Conservation (phyloP, 2,113 vertebrate genomes). For the Anhinga rufa region DNA sequence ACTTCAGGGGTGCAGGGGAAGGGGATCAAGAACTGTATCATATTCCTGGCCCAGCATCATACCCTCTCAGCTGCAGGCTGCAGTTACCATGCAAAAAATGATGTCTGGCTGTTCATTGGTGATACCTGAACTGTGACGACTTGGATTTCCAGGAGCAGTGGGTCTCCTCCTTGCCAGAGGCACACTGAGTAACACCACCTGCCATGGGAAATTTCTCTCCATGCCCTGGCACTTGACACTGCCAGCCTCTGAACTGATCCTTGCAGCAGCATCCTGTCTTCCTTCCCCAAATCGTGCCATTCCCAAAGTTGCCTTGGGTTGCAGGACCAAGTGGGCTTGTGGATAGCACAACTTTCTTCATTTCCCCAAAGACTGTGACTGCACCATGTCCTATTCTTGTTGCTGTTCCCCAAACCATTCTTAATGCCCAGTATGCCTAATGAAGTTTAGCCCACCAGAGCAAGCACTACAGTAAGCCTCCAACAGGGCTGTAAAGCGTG, state of each 20-base stretch:
- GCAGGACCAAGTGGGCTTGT: background rate
- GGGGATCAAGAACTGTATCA: background rate
- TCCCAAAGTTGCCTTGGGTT: background rate
- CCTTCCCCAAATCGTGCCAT: background rate
- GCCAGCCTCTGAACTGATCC: background rate
- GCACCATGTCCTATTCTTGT: background rate
- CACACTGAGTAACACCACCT: constrained; percentile 36
- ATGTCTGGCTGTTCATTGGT: background rate
- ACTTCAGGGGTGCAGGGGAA: background rate
- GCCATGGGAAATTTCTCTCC: constrained; percentile 28
- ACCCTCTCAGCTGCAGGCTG: background rate
- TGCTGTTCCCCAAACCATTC: background rate
- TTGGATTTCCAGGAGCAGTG: background rate
- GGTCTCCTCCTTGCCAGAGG: constrained; percentile 14
- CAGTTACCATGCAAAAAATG: background rate
- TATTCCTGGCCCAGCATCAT: background rate
- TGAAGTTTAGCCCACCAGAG: background rate
- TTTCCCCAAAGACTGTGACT: background rate
- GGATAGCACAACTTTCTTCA: background rate
- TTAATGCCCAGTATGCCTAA: background rate
- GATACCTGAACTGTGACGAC: background rate
- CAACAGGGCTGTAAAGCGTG: background rate
- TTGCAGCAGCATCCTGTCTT: background rate
- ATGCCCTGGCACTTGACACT: constrained; percentile 9
- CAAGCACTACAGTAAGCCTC: background rate